These are phyloP conservation scores for Drosophila sucinea DNA, from an alignment of 1,140 invertebrate genomes.

Conservation along the genomic window DNA sequence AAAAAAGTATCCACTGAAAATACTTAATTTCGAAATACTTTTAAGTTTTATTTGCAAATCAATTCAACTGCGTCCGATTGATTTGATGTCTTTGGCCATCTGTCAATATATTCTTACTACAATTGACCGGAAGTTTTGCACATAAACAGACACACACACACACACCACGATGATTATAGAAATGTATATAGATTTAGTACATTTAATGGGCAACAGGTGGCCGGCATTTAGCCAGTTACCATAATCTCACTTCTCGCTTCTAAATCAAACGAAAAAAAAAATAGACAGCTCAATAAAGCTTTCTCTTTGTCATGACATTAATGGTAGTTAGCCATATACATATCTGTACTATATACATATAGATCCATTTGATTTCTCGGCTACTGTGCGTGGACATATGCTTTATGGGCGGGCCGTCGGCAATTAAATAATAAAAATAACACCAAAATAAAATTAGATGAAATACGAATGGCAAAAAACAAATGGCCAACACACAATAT, in stretches of 20 bases:
- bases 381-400: slow-evolving; percentile 4
- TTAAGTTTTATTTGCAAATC: neutral
- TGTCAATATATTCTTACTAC: slow-evolving; percentile 2
- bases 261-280: neutral
- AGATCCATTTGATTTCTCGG: slow-evolving; percentile 1
- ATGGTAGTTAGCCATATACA: neutral
- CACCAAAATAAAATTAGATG: slow-evolving; percentile 9
- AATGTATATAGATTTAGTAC: neutral
- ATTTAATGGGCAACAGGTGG: neutral
- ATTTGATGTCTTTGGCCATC: neutral
- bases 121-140: neutral
- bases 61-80: neutral
- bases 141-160: slow-evolving; percentile 3
- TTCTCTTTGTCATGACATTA: neutral
- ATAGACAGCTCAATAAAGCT: neutral
- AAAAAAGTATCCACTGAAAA: no score
- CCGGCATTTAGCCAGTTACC: neutral
- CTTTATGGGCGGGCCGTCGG: neutral
- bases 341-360: neutral
- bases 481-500: slow-evolving; percentile 1
- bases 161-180: neutral
- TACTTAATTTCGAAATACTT: neutral
- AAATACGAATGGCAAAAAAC: neutral
- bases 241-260: neutral
- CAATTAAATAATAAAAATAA: slow-evolving; percentile 8